phyloP scores from a whole-genome alignment of 2,797 vertebrate species.

The Argyrosomus regius region DNA sequence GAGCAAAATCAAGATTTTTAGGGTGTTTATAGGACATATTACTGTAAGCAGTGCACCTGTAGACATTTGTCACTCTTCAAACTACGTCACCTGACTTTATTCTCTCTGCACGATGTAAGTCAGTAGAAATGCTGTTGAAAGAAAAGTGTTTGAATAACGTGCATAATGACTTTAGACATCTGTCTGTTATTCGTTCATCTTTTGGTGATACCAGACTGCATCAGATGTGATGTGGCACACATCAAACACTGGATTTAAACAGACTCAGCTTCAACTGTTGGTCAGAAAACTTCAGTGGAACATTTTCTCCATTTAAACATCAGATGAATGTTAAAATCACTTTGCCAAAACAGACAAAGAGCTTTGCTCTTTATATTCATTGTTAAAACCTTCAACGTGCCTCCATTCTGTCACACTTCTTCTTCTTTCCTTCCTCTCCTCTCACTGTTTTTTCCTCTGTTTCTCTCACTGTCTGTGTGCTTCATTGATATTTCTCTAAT shows the following conservation, averaged over 20 bases:
- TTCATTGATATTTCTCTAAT: not conserved
- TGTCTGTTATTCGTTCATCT: too few species aligned
- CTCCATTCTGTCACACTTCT: not conserved
- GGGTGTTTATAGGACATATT: not conserved
- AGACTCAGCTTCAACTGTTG: not conserved
- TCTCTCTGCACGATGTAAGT: too few species aligned
- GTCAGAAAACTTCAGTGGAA: not conserved
- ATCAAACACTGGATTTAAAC: not conserved
- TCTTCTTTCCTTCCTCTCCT: not conserved
- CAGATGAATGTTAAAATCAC: not conserved
- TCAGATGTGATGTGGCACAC: not conserved
- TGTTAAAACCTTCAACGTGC: not conserved
- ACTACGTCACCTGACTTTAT: too few species aligned
- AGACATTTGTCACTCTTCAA: not conserved
- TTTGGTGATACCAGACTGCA: not conserved
- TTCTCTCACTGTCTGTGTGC: not conserved
- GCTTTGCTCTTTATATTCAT: not conserved
- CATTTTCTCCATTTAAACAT: not conserved
- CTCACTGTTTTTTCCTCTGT: not conserved
- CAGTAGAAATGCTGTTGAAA: too few species aligned
- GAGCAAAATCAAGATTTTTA: not conserved
- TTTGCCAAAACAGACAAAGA: not conserved
- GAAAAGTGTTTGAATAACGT: too few species aligned
- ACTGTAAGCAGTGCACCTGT: not conserved
- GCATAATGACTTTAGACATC: too few species aligned